Percentiles rank a stretch among this genome's conserved stretches.
Conservation (phyloP, 2,888 invertebrate genomes). For the Xestobium rufovillosum region DNA sequence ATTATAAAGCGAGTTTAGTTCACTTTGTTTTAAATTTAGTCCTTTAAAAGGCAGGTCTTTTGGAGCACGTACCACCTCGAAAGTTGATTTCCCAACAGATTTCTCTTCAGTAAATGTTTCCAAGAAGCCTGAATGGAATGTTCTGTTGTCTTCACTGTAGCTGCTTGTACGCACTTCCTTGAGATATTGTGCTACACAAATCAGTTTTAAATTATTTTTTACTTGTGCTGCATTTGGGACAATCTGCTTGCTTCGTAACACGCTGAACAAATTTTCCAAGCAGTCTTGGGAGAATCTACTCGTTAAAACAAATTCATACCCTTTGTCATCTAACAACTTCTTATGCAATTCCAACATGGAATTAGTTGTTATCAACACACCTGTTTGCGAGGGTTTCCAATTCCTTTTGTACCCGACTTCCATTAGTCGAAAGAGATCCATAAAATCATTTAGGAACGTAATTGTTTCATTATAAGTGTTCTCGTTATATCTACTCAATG, state of each 20-base stretch:
- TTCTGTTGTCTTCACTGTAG: constrained; percentile 20
- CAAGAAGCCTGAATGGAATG: constrained; percentile 21
- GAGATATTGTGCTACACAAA: constrained; percentile 21
- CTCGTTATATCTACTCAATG: too few species aligned
- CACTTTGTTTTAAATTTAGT: constrained; percentile 17
- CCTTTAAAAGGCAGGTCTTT: not conserved
- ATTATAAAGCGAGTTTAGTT: constrained; percentile 22
- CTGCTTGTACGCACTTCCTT: constrained; percentile 15
- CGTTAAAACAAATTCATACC: constrained; percentile 22
- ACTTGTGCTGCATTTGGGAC: constrained; percentile 18
- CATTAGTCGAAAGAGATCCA: too few species aligned
- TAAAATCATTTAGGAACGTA: constrained; percentile 3
- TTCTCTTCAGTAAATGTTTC: constrained; percentile 10
- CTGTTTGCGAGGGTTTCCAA: too few species aligned
- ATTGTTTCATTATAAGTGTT: too few species aligned
- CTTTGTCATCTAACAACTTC: too few species aligned
- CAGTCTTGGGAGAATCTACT: too few species aligned
- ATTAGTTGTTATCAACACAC: constrained; percentile 21
- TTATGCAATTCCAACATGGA: constrained; percentile 21
- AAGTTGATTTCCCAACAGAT: too few species aligned
- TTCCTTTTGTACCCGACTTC: too few species aligned
- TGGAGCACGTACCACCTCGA: constrained; percentile 12
- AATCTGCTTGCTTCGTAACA: constrained; percentile 17
- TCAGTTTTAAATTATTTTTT: constrained; percentile 22
- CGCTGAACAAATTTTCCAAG: constrained; percentile 22